Evolutionary conservation across 2,888 invertebrate genomes (phyloP), one percentile per base, ranked within the genome.

Genomic region (Lasioglossum zephyrum): DNA sequence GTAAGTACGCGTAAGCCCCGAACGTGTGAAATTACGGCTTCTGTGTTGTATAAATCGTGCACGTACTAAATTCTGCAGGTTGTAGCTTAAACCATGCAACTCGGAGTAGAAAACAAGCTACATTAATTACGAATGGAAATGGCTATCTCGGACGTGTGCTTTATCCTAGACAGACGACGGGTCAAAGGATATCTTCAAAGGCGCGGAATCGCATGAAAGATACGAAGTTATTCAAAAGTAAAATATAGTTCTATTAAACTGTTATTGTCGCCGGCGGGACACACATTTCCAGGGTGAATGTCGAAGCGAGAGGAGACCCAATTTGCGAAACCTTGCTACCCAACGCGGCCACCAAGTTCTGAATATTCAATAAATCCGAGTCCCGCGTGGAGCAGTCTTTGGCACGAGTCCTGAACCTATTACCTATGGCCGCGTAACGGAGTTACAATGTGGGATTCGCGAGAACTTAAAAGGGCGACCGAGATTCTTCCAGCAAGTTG

Each of bases 381-480:
- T 41, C 49, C 6, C 22, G 16, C 31, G 22, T 18, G 18, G 26
- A 9, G 9, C 49, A 47, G 18, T 39, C 47, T 26, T 69, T 77
- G 77, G 69, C 69, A 77, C 39, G 6, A 39, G 47, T 77, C 77
- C 77, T 49, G 69, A 49, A 77, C 39, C 44, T 53, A 69, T 53
- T 41, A 39, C 9, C 69, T 69, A 49, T 18, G 63, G 26, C 9
- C 39, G 39, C 13, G 75, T 36, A 57, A 75, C 41, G n/a, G 9
- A 39, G 18, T 69, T 47, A 49, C 47, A 69, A 39, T 18, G 77
- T 26, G 6, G 26, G 18, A 70, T 49, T 47, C 47, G 69, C 26
- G 63, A 77, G 49, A 69, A 69, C 36, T 77, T 31, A 47, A 49
- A 77, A 77, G 13, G 66, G 36, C 66, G 77, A 69, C 77, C 47